Evolutionary conservation across 2,888 invertebrate genomes (phyloP).

Genomic region (Ectropis crepuscularia): DNA sequence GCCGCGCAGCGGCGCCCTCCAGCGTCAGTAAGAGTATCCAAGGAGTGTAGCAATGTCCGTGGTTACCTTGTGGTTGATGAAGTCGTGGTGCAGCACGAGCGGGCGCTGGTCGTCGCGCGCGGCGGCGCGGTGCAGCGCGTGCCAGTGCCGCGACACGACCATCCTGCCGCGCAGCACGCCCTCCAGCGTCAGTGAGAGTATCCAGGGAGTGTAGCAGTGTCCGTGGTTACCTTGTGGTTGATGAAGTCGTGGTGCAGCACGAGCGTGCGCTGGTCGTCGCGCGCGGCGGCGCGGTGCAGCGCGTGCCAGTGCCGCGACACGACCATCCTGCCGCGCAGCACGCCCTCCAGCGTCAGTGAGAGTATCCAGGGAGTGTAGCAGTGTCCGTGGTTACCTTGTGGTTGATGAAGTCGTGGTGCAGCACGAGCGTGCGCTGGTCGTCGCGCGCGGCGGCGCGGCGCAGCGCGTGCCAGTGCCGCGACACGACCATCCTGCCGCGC

Average conservation of each 20-base stretch:
- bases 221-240: conserved; percentile 93
- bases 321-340: conserved; percentile 95
- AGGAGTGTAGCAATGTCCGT: too few species aligned
- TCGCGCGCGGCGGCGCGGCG: conserved; percentile 89
- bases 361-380: conserved; percentile 24
- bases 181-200: too few species aligned
- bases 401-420: conserved; percentile 93
- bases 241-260: conserved; percentile 92
- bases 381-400: too few species aligned
- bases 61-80: conserved; percentile 94
- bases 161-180: conserved; percentile 96
- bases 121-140: conserved; percentile 90
- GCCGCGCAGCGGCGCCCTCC: conserved; percentile 94
- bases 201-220: conserved; percentile 24
- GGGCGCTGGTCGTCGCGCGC: conserved; percentile 88
- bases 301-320: conserved; percentile 95
- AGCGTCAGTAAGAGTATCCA: conserved; percentile 91
- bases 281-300: conserved; percentile 92
- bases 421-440: conserved; percentile 88
- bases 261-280: conserved; percentile 88
- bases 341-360: too few species aligned
- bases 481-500: conserved; percentile 95
- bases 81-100: conserved; percentile 90
- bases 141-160: conserved; percentile 94
- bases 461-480: conserved; percentile 97